Evolutionary conservation across 1,140 invertebrate genomes (phyloP).

Genomic region (Microplitis mediator): DNA sequence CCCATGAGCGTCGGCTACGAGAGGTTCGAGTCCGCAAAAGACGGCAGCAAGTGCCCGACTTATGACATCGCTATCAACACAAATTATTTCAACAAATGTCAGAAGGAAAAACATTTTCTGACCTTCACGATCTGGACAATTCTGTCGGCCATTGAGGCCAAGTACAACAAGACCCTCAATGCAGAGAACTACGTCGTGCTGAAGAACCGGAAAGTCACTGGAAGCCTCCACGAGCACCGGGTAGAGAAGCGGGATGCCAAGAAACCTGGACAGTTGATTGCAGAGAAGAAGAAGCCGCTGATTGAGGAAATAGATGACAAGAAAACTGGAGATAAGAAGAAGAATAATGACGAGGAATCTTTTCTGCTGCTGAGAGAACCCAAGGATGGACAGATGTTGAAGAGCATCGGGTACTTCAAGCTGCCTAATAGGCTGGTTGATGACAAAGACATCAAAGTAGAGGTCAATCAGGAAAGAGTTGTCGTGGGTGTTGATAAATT

Average conservation of each 20-base stretch:
- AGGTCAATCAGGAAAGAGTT: conserved; percentile 76
- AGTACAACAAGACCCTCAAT: conserved; percentile 47
- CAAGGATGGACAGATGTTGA: conserved; percentile 53
- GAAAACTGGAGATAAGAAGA: conserved; percentile 37
- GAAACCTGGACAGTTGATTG: conserved; percentile 37
- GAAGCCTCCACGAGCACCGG: conserved; percentile 73
- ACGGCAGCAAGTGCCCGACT: conserved; percentile 41
- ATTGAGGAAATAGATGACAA: conserved; percentile 63
- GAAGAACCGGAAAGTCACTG: conserved; percentile 71
- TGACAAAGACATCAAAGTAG: conserved; percentile 66
- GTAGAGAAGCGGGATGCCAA: conserved; percentile 71
- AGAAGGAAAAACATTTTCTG: conserved; percentile 45
- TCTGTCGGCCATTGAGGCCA: conserved; percentile 46
- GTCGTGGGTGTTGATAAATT: conserved; percentile 67
- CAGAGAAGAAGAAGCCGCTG: conserved; percentile 47
- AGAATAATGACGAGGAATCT: conserved; percentile 38
- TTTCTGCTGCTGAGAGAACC: conserved; percentile 61
- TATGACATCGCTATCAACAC: conserved; percentile 56
- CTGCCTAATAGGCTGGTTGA: conserved; percentile 67
- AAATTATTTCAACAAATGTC: conserved; percentile 52
- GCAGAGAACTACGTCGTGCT: conserved; percentile 62
- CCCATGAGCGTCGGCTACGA: conserved; percentile 88
- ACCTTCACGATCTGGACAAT: conserved; percentile 51
- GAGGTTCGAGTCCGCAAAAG: conserved; percentile 78
- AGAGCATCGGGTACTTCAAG: conserved; percentile 64